phyloP scores from a whole-genome alignment of 2,113 vertebrate genomes.

The Hymenochirus boettgeri region DNA sequence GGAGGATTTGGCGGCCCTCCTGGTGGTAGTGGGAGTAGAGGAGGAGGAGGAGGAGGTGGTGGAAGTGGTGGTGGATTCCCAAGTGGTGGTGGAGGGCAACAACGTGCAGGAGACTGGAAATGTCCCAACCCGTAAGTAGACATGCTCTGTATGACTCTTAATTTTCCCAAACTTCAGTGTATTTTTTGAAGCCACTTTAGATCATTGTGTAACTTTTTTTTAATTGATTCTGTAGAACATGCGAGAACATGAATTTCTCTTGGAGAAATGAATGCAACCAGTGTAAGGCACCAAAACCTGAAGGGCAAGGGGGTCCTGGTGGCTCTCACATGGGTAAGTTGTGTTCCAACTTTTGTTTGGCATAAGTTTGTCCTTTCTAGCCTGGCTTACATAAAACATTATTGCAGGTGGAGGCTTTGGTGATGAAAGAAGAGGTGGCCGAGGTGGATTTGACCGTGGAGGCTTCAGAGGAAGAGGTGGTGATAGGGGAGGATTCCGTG shows the following conservation, averaged over 20 bases:
- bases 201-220: not conserved
- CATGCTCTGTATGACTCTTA: not conserved
- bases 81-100: constrained; percentile 68
- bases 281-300: constrained; percentile 80
- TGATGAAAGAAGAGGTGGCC: constrained; percentile 64
- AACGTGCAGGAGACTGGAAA: constrained; percentile 83
- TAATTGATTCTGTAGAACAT: constrained; percentile 58
- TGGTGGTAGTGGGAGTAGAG: too few relatives aligned
- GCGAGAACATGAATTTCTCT: constrained; percentile 86
- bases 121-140: constrained; percentile 79
- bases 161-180: not conserved
- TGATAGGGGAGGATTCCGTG: constrained; percentile 74
- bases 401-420: constrained; percentile 64
- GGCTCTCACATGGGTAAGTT: constrained; percentile 69
- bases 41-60: constrained; percentile 53
- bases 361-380: not conserved
- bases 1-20: constrained; percentile 73
- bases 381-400: not conserved
- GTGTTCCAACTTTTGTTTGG: not conserved
- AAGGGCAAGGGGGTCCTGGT: constrained; percentile 71
- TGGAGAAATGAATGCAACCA: constrained; percentile 91
- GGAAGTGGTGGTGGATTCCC: constrained; percentile 59
- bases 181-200: too few relatives aligned
- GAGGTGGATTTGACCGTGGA: constrained; percentile 71
- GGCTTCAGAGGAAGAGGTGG: constrained; percentile 72